Conservation (phyloP, 92 coral and sea anemone genomes). For the Palythoa grandis region DNA sequence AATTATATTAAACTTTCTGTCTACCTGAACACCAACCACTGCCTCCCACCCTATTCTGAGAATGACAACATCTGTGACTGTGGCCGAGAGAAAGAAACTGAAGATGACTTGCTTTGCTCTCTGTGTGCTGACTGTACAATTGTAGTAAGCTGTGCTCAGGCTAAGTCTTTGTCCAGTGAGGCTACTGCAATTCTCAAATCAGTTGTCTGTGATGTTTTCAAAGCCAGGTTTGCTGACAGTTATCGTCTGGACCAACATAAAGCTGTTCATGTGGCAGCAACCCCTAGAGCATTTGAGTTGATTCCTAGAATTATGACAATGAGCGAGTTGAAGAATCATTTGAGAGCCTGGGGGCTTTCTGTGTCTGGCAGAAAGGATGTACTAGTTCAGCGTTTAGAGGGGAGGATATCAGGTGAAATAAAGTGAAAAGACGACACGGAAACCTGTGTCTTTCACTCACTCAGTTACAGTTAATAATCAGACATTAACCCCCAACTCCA, state of each 20-base stretch:
- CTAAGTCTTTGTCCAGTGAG: slow-evolving; percentile 11
- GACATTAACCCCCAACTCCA: background rate
- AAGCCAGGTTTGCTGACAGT: slow-evolving; percentile 9
- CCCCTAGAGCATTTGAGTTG: slow-evolving; percentile 5
- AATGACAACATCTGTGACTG: slow-evolving; percentile 22
- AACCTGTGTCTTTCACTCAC: background rate
- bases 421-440: background rate
- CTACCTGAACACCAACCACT: slow-evolving; percentile 60
- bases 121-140: slow-evolving; percentile 8
- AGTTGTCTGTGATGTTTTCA: slow-evolving; percentile 16
- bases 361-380: slow-evolving; percentile 33
- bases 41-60: slow-evolving; percentile 55
- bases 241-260: slow-evolving; percentile 20
- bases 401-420: background rate
- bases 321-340: background rate
- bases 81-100: slow-evolving; percentile 1
- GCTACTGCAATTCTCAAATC: slow-evolving; percentile 9
- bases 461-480: background rate
- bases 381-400: slow-evolving; percentile 25
- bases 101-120: slow-evolving; percentile 15
- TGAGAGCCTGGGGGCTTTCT: slow-evolving; percentile 26
- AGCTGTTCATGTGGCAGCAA: background rate
- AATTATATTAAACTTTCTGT: slow-evolving; percentile 14
- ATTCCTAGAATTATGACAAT: slow-evolving; percentile 28
- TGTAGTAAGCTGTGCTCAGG: background rate